These are phyloP conservation scores for Popillia japonica DNA, from an alignment of 1,140 invertebrate species.

Conservation along the genomic window DNA sequence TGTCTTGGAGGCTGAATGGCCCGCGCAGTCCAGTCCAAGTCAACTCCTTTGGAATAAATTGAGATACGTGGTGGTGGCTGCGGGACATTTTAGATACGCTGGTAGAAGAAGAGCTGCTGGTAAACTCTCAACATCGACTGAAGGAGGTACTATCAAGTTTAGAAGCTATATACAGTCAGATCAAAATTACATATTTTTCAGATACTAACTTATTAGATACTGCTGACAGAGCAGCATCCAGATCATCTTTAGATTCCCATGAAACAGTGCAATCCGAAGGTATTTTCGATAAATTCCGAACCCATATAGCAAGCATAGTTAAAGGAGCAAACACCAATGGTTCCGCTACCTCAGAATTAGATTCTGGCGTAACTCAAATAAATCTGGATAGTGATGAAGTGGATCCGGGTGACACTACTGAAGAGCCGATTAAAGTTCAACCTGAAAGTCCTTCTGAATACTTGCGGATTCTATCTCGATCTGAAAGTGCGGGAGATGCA, in stretches of 20 bases:
- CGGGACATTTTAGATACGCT: constrained; percentile 84
- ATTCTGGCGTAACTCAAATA: constrained; percentile 42
- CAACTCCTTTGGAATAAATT: constrained; percentile 94
- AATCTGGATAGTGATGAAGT: constrained; percentile 40
- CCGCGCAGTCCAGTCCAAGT: constrained; percentile 75
- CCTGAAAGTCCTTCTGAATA: constrained; percentile 67
- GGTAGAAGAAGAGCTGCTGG: constrained; percentile 67
- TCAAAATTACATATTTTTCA: constrained; percentile 25
- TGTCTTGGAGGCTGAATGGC: constrained; percentile 95
- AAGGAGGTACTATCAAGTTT: constrained; percentile 52
- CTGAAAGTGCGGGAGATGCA: constrained; percentile 78
- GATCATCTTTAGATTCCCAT: constrained; percentile 63
- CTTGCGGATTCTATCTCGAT: constrained; percentile 65
- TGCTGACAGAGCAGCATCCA: constrained; percentile 62
- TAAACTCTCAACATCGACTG: constrained; percentile 60
- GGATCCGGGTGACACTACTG: constrained; percentile 37
- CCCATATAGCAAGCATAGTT: constrained; percentile 71
- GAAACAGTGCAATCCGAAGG: constrained; percentile 64
- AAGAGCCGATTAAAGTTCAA: constrained; percentile 52
- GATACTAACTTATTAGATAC: constrained; percentile 62
- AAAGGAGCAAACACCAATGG: constrained; percentile 58
- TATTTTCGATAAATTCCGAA: constrained; percentile 67
- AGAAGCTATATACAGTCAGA: constrained; percentile 56
- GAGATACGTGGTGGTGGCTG: constrained; percentile 89
- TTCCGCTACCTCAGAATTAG: constrained; percentile 45